Conservation (phyloP, 2,888 invertebrate genomes). For the Melanotus villosus region DNA sequence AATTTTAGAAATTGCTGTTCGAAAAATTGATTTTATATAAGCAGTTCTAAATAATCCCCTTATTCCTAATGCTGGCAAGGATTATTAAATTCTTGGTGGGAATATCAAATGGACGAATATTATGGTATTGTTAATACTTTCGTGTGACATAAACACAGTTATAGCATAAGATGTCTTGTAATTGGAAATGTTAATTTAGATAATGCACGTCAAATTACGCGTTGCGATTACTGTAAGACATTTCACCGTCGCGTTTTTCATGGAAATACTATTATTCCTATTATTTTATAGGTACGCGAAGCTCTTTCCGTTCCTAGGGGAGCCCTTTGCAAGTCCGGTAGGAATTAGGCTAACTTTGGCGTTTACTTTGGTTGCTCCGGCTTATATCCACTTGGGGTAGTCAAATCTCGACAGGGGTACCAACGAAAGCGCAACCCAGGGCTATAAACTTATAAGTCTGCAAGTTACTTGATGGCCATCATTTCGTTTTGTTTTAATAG, state of each 20-base stretch:
- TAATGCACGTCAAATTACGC: conserved; percentile 59
- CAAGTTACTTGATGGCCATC: conserved; percentile 66
- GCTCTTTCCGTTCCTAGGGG: not conserved
- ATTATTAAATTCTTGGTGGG: conserved; percentile 37
- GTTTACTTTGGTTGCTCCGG: not conserved
- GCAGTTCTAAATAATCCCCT: conserved; percentile 34
- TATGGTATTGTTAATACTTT: conserved; percentile 61
- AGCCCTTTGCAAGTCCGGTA: no score
- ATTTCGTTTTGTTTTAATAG: conserved; percentile 69
- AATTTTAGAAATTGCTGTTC: no score
- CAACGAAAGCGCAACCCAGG: conserved; percentile 55
- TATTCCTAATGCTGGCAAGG: conserved; percentile 28
- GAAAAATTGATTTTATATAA: no score
- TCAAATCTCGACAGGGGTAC: conserved; percentile 47
- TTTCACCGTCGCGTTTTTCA: conserved; percentile 30
- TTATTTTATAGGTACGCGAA: not conserved
- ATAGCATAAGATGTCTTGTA: conserved; percentile 57
- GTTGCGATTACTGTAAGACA: conserved; percentile 51
- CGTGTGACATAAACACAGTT: conserved; percentile 60
- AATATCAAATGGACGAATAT: conserved; percentile 51
- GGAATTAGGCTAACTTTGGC: conserved; percentile 6
- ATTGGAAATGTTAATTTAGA: conserved; percentile 65
- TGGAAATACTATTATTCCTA: not conserved
- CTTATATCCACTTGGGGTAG: conserved; percentile 38
- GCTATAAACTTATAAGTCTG: conserved; percentile 65